Evolutionary conservation across 2,888 invertebrate genomes (phyloP), one percentile per base, ranked within the genome.

Genomic region (Physocephala rufipes): DNA sequence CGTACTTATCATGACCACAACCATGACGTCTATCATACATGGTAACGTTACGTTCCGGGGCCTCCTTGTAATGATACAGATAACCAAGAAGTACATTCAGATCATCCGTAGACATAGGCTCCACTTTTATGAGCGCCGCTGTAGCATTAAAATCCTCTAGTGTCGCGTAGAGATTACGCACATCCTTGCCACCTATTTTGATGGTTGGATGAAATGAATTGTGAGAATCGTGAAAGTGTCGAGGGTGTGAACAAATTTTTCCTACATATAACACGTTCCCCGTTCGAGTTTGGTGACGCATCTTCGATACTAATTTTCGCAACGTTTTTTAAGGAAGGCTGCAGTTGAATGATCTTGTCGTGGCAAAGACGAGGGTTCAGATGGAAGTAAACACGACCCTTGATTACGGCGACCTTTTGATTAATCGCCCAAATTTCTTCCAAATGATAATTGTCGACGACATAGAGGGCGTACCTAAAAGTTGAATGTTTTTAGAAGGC

Each of bases 11-110:
- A 72, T 92, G 92, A 0, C 95, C 94, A 85, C 97, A 97, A 30
- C 96, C 96, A 85, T 97, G 96, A 70, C 95, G 88, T 58, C 94
- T 94, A 79, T 95, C 95, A 85, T 93, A 97, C 76, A 95, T 89
- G 0, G 94, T 93, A 66, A 97, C 90, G 83, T 95, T 95, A 71
- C 87, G 86, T 62, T 88, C 82, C 0, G 91, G 91, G 19, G 94
- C 91, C 84, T 95, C 93, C 84, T 91, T 92, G 80, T 91, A 95
- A 84, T 93, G 94, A 61, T 96, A 90, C 12, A 95, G 92, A 86
- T 97, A 99, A 53, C 96, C 95, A n/a, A 98, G 88, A 66, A 98
- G 87, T 67, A 93, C 91, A 64, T 95, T 89, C 49, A 90, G 87
- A 84, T 94, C 93, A 43, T 90, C 89, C 67, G 89, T 88, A 66